Evolutionary conservation across 2,888 invertebrate species (phyloP).

Genomic region (Stenolophus ochropezus): DNA sequence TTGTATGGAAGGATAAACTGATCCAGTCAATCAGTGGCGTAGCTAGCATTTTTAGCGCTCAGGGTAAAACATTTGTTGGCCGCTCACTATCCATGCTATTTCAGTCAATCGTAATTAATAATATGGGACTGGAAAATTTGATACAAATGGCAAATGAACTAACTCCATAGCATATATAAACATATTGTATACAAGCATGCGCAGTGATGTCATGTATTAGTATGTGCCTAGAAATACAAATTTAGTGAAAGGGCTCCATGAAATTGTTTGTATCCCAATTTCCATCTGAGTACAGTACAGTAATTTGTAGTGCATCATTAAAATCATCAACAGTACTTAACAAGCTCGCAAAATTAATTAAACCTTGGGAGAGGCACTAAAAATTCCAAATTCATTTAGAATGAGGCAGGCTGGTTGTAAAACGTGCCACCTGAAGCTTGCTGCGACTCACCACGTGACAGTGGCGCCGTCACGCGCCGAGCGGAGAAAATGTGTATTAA

Average conservation of each 20-base stretch:
- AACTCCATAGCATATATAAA: too few relatives aligned
- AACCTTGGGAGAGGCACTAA: constrained; percentile 23
- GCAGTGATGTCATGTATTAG: too few relatives aligned
- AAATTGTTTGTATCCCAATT: neutral
- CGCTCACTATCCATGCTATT: too few relatives aligned
- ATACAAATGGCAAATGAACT: too few relatives aligned
- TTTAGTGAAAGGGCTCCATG: neutral
- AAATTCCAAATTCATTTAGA: constrained; percentile 32
- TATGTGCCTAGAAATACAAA: too few relatives aligned
- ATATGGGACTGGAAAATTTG: too few relatives aligned
- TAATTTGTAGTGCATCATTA: constrained; percentile 1
- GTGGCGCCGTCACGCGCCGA: neutral
- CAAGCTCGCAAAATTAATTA: constrained; percentile 27
- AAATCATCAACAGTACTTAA: constrained; percentile 15
- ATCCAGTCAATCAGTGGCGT: too few relatives aligned
- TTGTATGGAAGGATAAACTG: too few relatives aligned
- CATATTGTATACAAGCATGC: too few relatives aligned
- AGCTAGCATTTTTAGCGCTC: too few relatives aligned
- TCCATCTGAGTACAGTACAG: neutral
- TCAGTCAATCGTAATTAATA: too few relatives aligned
- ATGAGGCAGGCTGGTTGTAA: constrained; percentile 18
- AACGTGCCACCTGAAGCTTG: constrained; percentile 42
- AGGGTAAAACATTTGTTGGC: too few relatives aligned
- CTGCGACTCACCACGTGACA: constrained; percentile 31
- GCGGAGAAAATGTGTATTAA: constrained; percentile 22